phyloP scores from a whole-genome alignment of 2,888 invertebrate genomes.

The Criorhina ranunculi region DNA sequence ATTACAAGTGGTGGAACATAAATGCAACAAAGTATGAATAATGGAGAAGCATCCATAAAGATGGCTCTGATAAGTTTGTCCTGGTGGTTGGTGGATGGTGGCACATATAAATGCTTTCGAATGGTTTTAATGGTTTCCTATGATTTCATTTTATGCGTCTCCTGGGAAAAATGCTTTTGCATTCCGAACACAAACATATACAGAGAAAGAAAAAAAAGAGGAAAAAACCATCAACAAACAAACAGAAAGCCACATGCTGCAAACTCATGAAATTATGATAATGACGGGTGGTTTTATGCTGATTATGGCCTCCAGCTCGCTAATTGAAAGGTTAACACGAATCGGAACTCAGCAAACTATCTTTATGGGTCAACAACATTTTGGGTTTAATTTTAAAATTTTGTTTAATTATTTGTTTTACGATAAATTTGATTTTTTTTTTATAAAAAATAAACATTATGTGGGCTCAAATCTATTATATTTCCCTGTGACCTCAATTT shows the following conservation, averaged over 20 bases:
- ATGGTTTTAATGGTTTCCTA: conserved; percentile 67
- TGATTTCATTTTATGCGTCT: conserved; percentile 56
- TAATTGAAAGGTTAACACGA: conserved; percentile 49
- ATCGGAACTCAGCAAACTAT: background rate
- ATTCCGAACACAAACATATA: background rate
- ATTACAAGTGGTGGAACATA: conserved; percentile 35
- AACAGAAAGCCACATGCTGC: conserved; percentile 35
- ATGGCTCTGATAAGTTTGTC: conserved; percentile 36
- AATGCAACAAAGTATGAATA: conserved; percentile 49
- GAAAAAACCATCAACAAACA: background rate
- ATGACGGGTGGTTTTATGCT: conserved; percentile 33
- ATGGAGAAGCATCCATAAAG: conserved; percentile 51
- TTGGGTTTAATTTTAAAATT: background rate
- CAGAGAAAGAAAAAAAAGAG: too few relatives aligned
- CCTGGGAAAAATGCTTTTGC: conserved; percentile 18
- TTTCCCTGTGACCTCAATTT: background rate
- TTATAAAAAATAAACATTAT: background rate
- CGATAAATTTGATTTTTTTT: background rate
- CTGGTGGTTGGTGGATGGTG: conserved; percentile 5
- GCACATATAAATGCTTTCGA: conserved; percentile 45
- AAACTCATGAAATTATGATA: conserved; percentile 56
- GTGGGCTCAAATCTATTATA: background rate
- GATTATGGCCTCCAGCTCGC: conserved; percentile 13
- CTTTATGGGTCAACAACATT: background rate
- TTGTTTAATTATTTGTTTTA: background rate